Base-by-base conservation (phyloP, 1,140 invertebrate genomes). In the Heliconius melpomene region DNA sequence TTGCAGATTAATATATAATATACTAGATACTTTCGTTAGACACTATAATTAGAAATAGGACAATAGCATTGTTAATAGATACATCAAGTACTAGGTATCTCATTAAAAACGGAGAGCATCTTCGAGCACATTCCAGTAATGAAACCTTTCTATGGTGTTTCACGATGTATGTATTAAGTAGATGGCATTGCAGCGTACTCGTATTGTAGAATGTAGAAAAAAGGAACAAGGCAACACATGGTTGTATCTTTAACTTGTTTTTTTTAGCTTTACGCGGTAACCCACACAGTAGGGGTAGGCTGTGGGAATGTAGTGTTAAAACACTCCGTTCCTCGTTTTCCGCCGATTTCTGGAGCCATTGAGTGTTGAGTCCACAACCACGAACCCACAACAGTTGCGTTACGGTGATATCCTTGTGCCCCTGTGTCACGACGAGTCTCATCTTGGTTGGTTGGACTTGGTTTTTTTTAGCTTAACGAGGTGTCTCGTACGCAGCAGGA, bases 91-190 rank as follows among this genome's bases (percentile, higher is more conserved):
- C 54, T 26, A 18, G 60, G 8, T 66, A 66, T 66, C 60, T 66
- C 60, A 66, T 66, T 66, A 66, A 66, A 66, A 66, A 11, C 54
- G 1, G 26, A 29, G 26, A 66, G 23, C 60, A 29, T 66, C 60
- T 66, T 66, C 60, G 23, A 66, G 60, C 60, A 66, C 60, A 66
- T 66, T 66, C 60, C 11, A 66, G 60, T 66, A 66, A 66, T 66
- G 60, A 66, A 29, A 66, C 23, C 60, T 66, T 66, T 66, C 60
- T 11, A 66, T 29, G 26, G 23, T 29, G 26, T 66, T 29, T 29
- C 23, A 26, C 60, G 60, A 66, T 66, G 60, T 29, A 29, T n/a
- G 60, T 75, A 75, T 66, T 66, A 66, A 75, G 50, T 60, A 75
- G 9, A 40, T 75, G 71, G 36, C 54, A 52, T 11, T 16, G 60